These are phyloP conservation scores for Umimayanthus chanpuru DNA, from an alignment of 92 coral and sea anemone genomes.

Conservation along the genomic window DNA sequence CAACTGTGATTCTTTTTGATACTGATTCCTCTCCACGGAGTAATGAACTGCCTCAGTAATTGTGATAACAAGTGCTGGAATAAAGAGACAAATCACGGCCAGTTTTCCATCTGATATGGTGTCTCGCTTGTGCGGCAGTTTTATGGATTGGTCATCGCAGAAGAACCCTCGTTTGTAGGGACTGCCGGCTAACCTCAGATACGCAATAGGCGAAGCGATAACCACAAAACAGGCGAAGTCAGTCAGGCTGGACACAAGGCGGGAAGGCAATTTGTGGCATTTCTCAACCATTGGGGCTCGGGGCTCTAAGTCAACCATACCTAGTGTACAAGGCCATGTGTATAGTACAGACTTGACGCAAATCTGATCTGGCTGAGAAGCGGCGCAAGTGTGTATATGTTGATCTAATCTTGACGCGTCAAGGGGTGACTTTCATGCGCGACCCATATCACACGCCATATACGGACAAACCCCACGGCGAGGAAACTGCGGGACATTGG, in stretches of 20 bases:
- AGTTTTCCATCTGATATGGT: constrained; percentile 6
- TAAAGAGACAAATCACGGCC: constrained; percentile 8
- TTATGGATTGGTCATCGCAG: constrained; percentile 50
- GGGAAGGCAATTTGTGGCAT: constrained; percentile 5
- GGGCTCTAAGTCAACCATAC: constrained; percentile 15
- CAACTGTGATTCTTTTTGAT: neutral
- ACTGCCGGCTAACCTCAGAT: constrained; percentile 10
- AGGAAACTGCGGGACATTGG: neutral
- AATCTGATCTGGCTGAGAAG: neutral
- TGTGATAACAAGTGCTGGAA: constrained; percentile 15
- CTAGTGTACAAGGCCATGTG: neutral
- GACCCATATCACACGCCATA: constrained; percentile 42
- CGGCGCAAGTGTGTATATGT: neutral
- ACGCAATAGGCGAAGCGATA: constrained; percentile 3
- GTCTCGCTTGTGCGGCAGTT: constrained; percentile 38
- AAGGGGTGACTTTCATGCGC: constrained; percentile 13
- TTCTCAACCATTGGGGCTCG: neutral
- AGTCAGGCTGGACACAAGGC: constrained; percentile 21
- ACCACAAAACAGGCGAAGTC: constrained; percentile 27
- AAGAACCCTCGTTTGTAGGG: constrained; percentile 53
- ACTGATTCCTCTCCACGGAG: neutral
- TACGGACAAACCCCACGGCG: neutral
- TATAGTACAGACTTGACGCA: neutral
- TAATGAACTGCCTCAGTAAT: constrained; percentile 11
- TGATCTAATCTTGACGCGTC: neutral